Conservation (phyloP, 2,888 invertebrate genomes). For the Notodonta dromedarius region DNA sequence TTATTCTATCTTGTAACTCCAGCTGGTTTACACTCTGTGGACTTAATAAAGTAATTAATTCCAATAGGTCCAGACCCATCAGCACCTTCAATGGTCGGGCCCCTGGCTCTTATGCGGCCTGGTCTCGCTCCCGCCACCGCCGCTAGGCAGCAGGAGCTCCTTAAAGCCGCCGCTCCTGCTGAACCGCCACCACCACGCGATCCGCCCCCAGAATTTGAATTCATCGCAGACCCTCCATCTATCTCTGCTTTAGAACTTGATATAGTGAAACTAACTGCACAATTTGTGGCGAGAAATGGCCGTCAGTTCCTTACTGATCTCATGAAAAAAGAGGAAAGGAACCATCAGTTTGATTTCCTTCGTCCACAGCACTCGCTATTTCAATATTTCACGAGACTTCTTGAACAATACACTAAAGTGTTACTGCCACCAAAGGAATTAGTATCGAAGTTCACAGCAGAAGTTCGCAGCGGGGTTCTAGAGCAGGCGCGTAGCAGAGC, state of each 20-base stretch:
- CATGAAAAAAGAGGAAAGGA: slow-evolving; percentile 99
- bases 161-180: slow-evolving; percentile 93
- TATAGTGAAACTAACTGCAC: slow-evolving; percentile 98
- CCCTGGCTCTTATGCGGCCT: slow-evolving; percentile 56
- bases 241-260: slow-evolving; percentile 99
- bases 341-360: slow-evolving; percentile 99
- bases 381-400: slow-evolving; percentile 98
- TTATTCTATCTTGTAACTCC: too few relatives aligned
- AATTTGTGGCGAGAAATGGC: slow-evolving; percentile 99
- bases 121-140: slow-evolving; percentile 91
- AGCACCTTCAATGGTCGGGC: slow-evolving; percentile 34
- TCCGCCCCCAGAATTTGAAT: slow-evolving; percentile 96
- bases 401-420: slow-evolving; percentile 99
- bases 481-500: slow-evolving; percentile 97
- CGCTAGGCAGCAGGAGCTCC: slow-evolving; percentile 93
- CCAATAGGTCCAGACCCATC: slow-evolving; percentile 51
- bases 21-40: too few relatives aligned
- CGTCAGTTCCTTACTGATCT: slow-evolving; percentile 98
- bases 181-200: slow-evolving; percentile 96
- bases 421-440: slow-evolving; percentile 97
- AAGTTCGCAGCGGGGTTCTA: slow-evolving; percentile 88
- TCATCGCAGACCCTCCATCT: slow-evolving; percentile 98
- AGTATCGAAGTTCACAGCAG: slow-evolving; percentile 90
- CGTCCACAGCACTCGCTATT: slow-evolving; percentile 99
- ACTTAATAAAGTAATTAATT: not conserved